A percentile compares a stretch with the other conserved stretches of the same genome.
Conservation (phyloP, 2,888 invertebrate genomes). For the Himalopsyche japonica region DNA sequence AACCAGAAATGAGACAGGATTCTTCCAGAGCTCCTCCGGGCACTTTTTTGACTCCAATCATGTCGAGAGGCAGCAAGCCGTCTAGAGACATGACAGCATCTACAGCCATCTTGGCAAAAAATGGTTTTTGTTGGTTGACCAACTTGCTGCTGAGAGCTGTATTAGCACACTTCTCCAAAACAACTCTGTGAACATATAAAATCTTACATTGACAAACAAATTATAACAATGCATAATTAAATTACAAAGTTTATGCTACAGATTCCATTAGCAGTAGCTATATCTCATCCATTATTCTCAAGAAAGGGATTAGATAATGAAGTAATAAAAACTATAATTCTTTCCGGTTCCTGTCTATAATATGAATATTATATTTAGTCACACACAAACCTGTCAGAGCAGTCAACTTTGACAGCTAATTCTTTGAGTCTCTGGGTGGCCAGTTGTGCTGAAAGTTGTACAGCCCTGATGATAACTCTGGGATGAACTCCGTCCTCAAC, state of each 20-base stretch:
- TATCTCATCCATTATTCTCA: no score
- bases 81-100: slow-evolving; percentile 94
- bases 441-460: slow-evolving; percentile 81
- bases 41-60: slow-evolving; percentile 99
- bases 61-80: slow-evolving; percentile 85
- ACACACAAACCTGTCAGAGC: slow-evolving; percentile 43
- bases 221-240: no score
- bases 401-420: slow-evolving; percentile 78
- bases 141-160: slow-evolving; percentile 98
- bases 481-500: slow-evolving; percentile 97
- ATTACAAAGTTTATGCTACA: no score
- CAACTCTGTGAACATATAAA: slow-evolving; percentile 46
- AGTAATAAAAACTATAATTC: no score
- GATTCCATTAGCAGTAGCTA: no score
- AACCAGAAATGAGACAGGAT: slow-evolving; percentile 76
- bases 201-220: neutral
- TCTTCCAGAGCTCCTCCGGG: slow-evolving; percentile 82
- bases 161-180: slow-evolving; percentile 87
- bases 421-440: slow-evolving; percentile 82
- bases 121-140: slow-evolving; percentile 92
- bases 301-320: no score
- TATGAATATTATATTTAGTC: neutral
- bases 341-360: no score
- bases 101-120: slow-evolving; percentile 97
- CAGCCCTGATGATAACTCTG: slow-evolving; percentile 86